Percentiles rank a stretch among this genome's conserved stretches.
phyloP scores from a whole-genome alignment of 2,797 vertebrate species.

The Austrolebias charrua region DNA sequence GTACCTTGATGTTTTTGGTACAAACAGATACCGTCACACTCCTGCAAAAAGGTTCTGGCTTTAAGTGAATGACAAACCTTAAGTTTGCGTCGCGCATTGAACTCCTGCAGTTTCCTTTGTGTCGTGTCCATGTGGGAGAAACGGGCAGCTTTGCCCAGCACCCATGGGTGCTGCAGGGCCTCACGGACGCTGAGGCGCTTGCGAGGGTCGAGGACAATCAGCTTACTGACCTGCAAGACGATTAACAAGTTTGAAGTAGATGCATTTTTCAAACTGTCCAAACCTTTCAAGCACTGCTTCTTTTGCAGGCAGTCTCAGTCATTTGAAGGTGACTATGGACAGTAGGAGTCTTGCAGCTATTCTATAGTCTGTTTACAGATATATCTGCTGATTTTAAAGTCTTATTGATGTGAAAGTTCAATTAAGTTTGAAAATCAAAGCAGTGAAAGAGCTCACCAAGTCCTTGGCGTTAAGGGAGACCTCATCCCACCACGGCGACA shows the following conservation, averaged over 20 bases:
- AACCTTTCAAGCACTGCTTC: too few species aligned
- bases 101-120: slow-evolving; percentile 89
- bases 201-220: slow-evolving; percentile 85
- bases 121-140: slow-evolving; percentile 92
- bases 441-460: slow-evolving; percentile 78
- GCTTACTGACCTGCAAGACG: slow-evolving; percentile 81
- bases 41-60: too few species aligned
- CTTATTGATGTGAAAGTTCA: not conserved
- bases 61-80: slow-evolving; percentile 63
- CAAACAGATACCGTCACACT: too few species aligned
- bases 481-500: slow-evolving; percentile 89
- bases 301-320: not conserved
- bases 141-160: slow-evolving; percentile 85
- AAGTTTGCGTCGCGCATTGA: slow-evolving; percentile 87
- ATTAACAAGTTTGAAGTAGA: not conserved
- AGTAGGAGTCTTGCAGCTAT: not conserved
- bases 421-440: not conserved
- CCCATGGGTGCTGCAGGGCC: slow-evolving; percentile 88
- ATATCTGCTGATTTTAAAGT: not conserved
- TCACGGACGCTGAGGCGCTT: slow-evolving; percentile 84
- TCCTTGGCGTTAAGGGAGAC: slow-evolving; percentile 91
- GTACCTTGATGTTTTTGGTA: too few species aligned
- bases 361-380: not conserved
- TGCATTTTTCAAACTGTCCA: not conserved
- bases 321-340: not conserved